Base-by-base conservation (phyloP, 2,888 invertebrate species). In the Pardosa pseudoannulata region DNA sequence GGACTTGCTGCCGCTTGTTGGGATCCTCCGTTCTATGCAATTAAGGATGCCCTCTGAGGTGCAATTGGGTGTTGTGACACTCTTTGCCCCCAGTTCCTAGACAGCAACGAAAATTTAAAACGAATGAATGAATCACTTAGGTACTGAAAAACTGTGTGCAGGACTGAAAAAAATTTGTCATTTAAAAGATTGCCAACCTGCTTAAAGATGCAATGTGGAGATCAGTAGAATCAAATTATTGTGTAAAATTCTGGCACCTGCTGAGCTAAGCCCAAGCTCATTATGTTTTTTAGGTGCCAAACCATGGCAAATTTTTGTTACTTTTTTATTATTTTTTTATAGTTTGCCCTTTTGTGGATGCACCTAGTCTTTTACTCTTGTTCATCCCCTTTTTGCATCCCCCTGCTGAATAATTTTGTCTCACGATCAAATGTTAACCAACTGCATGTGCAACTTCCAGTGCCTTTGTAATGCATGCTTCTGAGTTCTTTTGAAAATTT, bases 391-490 rank as follows among this genome's bases (percentile, higher is more conserved):
- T 31, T 73, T 74, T 70, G 67, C 68, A 68, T 70, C 64, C 85
- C 56, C 85, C 68, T 74, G 74, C 74, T 65, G 70, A 75, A 85
- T 78, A 29, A 19, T 85, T 73, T 74, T 85, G 74, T 79, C 73
- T 79, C 85, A 83, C 50, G 79, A 85, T 85, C 85, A 85, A 85
- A 85, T 85, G 79, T 85, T 74, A 79, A 85, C 85, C 79, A 70
- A 85, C 73, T 79, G 79, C 85, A 85, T 85, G 85, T 85, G 85
- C 85, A 85, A 85, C 85, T 79, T 85, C 85, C 85, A 85, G 85
- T 85, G 85, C 85, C 85, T 85, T 85, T 85, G 78, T 85, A 85
- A 85, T 85, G 85, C 85, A 85, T 85, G 85, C 85, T 85, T 85
- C 85, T 79, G 85, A 85, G 85, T 85, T 85, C 32, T 85, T 85